Evolutionary conservation across 2,797 vertebrate species (phyloP), one percentile per base, ranked within the genome.

Genomic region (Anguilla marmorata): DNA sequence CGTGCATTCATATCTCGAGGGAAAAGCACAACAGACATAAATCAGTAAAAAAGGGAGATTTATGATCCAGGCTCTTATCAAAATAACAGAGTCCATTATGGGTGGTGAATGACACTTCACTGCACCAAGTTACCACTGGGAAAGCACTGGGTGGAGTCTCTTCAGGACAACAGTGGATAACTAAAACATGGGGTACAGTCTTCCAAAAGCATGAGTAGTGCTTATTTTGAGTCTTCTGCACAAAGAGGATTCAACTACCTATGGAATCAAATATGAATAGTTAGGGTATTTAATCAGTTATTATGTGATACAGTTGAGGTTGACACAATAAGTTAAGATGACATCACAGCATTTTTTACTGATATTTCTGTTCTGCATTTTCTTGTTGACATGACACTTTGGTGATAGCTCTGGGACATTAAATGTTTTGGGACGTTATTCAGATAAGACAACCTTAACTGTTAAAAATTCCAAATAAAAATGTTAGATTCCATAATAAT

Each of bases 31-130:
- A 52, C 50, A 85, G 50, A 69, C 86, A 89, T 85, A 72, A 82
- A 88, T 86, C 79, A 89, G 84, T 88, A 89, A 90, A 84, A 41
- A 58, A 52, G 19, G 16, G 16, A 86, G 74, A 86, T 89, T 89
- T 89, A 89, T 88, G 54, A 66, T 21, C 60, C 84, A 33, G 9
- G 37, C 63, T 84, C 54, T 88, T 89, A 89, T 89, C 87, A 84
- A 56, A 84, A 88, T 85, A 69, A 69, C 58, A 88, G 60, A 74
- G 84, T 86, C 27, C 86, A 80, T 88, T 86, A 56, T 56, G 54
- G n/a, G 30, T 84, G 48, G 27, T 86, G 54, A 48, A 87, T 30
- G 45, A 87, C 16, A 41, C 24, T 50, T 14, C 33, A 41, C 69
- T 82, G 41, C 27, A 41, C 37, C 37, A 16, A 37, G 86, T 27